Conservation (phyloP, 2,888 invertebrate genomes). For the Lacanobia wlatinum region DNA sequence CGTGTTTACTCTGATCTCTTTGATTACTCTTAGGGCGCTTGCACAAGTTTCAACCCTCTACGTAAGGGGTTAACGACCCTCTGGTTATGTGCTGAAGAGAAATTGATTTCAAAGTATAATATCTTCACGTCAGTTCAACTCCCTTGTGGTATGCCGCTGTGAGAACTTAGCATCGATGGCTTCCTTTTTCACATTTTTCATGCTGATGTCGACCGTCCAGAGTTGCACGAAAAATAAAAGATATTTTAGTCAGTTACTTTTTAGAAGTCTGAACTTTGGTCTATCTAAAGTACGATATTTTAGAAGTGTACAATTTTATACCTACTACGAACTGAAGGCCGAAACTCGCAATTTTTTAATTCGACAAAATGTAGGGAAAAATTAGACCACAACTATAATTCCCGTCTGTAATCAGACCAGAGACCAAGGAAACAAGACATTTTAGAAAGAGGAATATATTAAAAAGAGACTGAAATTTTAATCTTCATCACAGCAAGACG, state of each 20-base stretch:
- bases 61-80: conserved; percentile 61
- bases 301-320: no score
- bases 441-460: no score
- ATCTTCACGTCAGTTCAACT: conserved; percentile 28
- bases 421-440: no score
- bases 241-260: neutral
- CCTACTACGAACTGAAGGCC: no score
- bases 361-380: no score
- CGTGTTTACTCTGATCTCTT: conserved; percentile 81
- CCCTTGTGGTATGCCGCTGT: conserved; percentile 29
- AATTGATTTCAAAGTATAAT: conserved; percentile 62
- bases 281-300: no score
- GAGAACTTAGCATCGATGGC: conserved; percentile 8
- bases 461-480: no score
- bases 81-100: conserved; percentile 48
- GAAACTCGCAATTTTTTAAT: no score
- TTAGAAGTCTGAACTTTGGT: no score
- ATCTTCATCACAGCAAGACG: no score
- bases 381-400: no score
- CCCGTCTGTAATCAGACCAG: no score
- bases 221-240: neutral
- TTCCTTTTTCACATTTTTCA: conserved; percentile 10
- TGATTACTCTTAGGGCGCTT: conserved; percentile 73
- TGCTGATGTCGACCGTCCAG: neutral
- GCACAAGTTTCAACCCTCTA: conserved; percentile 58